phyloP scores from a whole-genome alignment of 2,888 invertebrate genomes.

The Plutella xylostella region DNA sequence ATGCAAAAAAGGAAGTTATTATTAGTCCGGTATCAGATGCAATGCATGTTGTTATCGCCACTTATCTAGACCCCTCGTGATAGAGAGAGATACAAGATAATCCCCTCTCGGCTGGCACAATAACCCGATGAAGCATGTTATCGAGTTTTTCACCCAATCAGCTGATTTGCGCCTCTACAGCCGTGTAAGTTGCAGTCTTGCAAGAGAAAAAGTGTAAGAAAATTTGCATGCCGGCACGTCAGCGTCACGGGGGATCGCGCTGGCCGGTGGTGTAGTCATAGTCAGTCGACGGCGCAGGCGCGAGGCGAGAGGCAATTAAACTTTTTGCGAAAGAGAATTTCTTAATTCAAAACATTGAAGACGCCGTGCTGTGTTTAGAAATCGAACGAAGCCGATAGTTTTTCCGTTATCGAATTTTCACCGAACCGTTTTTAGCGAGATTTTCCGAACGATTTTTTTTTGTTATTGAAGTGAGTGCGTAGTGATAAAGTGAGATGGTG shows the following conservation, averaged over 20 bases:
- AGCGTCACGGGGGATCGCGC: slow-evolving; percentile 24
- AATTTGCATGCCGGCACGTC: slow-evolving; percentile 45
- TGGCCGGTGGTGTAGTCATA: slow-evolving; percentile 40
- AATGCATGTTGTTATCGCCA: slow-evolving; percentile 56
- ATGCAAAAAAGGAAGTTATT: slow-evolving; percentile 49
- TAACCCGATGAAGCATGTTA: slow-evolving; percentile 54
- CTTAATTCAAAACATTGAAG: slow-evolving; percentile 41
- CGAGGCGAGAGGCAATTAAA: slow-evolving; percentile 40
- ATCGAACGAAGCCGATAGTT: slow-evolving; percentile 39
- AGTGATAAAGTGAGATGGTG: slow-evolving; percentile 42
- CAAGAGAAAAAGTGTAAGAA: slow-evolving; percentile 34
- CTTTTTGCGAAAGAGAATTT: slow-evolving; percentile 47
- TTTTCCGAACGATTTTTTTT: slow-evolving; percentile 16
- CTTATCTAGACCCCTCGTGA: slow-evolving; percentile 52
- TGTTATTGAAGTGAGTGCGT: slow-evolving; percentile 18
- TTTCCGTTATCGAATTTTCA: slow-evolving; percentile 19
- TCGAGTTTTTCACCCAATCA: slow-evolving; percentile 46
- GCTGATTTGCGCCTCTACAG: slow-evolving; percentile 35
- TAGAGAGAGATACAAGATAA: slow-evolving; percentile 35
- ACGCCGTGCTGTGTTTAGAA: slow-evolving; percentile 28
- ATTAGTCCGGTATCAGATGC: slow-evolving; percentile 55
- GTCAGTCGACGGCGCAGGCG: slow-evolving; percentile 32
- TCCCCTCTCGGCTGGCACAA: slow-evolving; percentile 44
- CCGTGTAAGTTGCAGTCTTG: slow-evolving; percentile 17
- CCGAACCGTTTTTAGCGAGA: slow-evolving; percentile 23